Conservation (phyloP, 2,113 vertebrate species). For the Lagopus muta region DNA sequence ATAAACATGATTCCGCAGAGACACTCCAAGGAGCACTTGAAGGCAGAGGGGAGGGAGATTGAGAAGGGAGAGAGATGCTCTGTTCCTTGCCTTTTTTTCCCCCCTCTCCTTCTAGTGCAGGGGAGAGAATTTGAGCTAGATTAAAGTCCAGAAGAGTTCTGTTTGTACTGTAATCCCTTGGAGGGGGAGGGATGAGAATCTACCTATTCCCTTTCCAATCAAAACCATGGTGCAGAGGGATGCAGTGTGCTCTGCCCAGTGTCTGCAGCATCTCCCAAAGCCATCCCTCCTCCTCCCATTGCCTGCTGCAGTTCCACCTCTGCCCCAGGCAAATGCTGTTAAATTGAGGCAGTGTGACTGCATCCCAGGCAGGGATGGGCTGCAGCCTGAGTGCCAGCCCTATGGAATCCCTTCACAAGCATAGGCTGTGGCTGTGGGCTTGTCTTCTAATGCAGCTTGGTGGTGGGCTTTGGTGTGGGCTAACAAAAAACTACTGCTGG, state of each 20-base stretch:
- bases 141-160: not conserved
- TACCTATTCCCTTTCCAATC: not conserved
- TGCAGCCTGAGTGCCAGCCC: not conserved
- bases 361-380: not conserved
- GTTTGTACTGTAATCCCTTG: not conserved
- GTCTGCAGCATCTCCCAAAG: not conserved
- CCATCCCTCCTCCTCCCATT: not conserved
- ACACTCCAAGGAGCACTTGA: constrained; percentile 74
- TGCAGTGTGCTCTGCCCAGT: not conserved
- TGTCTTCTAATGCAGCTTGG: not conserved
- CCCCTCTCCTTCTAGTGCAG: not conserved
- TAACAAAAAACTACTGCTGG: not conserved
- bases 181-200: not conserved
- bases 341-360: not conserved
- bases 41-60: constrained; percentile 66
- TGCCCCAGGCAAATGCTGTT: not conserved
- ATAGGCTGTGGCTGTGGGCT: not conserved
- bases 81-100: not conserved
- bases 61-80: constrained; percentile 8
- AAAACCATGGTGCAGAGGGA: not conserved
- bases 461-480: not conserved
- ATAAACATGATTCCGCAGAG: constrained; percentile 78
- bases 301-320: not conserved
- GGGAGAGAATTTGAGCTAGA: constrained; percentile 2
- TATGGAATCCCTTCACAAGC: not conserved